phyloP scores from a whole-genome alignment of 1,140 invertebrate genomes.

The Pomacea maculata region DNA sequence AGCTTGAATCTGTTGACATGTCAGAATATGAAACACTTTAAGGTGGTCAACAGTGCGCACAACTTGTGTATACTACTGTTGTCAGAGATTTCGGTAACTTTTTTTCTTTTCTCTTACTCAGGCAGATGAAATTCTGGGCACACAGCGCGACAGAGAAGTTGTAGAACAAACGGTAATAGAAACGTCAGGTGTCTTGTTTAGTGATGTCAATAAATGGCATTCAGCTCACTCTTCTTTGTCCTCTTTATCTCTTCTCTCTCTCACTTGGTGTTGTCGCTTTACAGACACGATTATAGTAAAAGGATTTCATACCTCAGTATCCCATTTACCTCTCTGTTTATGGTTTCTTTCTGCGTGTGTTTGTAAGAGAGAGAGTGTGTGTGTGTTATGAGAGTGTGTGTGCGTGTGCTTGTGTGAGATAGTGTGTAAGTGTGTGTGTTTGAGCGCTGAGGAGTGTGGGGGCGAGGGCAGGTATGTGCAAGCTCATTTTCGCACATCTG shows the following conservation, averaged over 20 bases:
- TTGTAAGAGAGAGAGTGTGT: no score
- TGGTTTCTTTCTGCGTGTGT: background rate
- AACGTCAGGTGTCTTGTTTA: no score
- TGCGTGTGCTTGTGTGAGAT: background rate
- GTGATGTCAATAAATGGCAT: no score
- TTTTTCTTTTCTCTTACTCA: constrained; percentile 28
- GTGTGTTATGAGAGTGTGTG: no score
- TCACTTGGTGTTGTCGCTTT: background rate
- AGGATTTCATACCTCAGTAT: background rate
- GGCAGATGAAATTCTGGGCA: constrained; percentile 53
- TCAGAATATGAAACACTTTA: no score
- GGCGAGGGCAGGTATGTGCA: background rate
- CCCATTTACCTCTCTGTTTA: background rate
- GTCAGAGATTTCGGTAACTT: background rate
- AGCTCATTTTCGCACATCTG: background rate
- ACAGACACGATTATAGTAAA: background rate
- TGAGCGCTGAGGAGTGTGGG: background rate
- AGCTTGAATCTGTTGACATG: no score
- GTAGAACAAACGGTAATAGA: constrained; percentile 50
- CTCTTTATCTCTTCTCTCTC: background rate
- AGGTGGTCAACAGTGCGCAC: no score
- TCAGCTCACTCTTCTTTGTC: background rate
- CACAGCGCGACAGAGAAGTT: constrained; percentile 46
- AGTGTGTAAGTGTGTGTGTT: no score
- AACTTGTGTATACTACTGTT: no score